Conservation (phyloP, 1,140 invertebrate genomes). For the Diploscapter pachys region DNA sequence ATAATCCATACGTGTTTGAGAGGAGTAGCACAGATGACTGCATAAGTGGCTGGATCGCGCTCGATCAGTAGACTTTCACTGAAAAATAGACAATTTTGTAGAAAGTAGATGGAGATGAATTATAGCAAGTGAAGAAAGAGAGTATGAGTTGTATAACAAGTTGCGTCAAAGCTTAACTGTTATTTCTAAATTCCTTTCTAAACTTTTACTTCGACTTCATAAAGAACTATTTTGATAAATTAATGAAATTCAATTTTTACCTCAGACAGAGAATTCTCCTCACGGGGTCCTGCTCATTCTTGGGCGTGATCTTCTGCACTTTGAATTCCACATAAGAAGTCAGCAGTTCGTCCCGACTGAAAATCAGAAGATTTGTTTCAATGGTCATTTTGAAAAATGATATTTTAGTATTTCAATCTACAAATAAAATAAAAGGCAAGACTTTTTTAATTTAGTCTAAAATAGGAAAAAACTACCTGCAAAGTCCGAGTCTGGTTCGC, state of each 20-base stretch:
- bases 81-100: constrained; percentile 66
- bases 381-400: no score
- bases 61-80: constrained; percentile 92
- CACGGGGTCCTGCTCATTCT: constrained; percentile 56
- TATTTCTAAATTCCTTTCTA: no score
- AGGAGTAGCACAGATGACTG: constrained; percentile 80
- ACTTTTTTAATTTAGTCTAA: no score
- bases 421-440: no score
- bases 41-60: constrained; percentile 91
- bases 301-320: constrained; percentile 81
- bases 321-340: constrained; percentile 87
- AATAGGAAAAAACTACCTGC: constrained; percentile 67
- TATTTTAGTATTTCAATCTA: no score
- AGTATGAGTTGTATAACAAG: no score
- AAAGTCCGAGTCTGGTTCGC: constrained; percentile 81
- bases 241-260: no score
- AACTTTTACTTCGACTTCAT: no score
- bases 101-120: no score
- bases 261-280: constrained; percentile 74
- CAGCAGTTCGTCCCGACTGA: constrained; percentile 77
- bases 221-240: no score
- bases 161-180: no score
- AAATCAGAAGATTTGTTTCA: constrained; percentile 50
- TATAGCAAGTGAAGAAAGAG: no score
- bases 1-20: constrained; percentile 72